Conservation (phyloP, 2,888 invertebrate species). For the Brachyptera risi region DNA sequence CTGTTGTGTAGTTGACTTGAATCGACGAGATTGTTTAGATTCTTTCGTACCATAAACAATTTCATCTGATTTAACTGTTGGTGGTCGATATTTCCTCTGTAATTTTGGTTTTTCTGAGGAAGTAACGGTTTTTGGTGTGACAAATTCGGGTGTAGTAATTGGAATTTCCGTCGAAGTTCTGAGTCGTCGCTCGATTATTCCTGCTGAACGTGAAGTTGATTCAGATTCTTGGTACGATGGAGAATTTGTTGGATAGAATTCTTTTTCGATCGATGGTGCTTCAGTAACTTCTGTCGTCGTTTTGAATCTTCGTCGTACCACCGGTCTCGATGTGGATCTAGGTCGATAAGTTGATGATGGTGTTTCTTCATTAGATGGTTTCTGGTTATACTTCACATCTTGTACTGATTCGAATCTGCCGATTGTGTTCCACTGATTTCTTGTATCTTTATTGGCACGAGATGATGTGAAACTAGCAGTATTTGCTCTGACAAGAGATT, state of each 20-base stretch:
- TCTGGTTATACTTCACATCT: background rate
- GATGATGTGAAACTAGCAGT: slow-evolving; percentile 23
- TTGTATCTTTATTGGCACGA: background rate
- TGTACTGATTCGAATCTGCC: background rate
- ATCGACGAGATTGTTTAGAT: too few relatives aligned
- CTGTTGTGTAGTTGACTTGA: background rate
- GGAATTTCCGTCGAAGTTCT: background rate
- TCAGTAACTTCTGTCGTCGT: slow-evolving; percentile 6
- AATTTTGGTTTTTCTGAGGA: background rate
- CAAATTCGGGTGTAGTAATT: background rate
- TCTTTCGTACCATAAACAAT: background rate
- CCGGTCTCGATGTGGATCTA: background rate
- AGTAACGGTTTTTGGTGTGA: background rate
- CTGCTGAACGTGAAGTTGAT: background rate
- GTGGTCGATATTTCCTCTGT: background rate
- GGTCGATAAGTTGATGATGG: background rate
- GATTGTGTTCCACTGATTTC: slow-evolving; percentile 3
- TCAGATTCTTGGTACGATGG: background rate
- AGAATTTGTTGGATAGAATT: background rate
- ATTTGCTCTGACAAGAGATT: slow-evolving; percentile 20
- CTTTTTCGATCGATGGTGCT: background rate
- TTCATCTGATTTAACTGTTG: background rate
- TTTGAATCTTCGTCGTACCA: slow-evolving; percentile 3
- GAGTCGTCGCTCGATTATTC: background rate
- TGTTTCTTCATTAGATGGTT: background rate